Conservation (phyloP, 2,797 vertebrate genomes). For the Danio aesculapii region DNA sequence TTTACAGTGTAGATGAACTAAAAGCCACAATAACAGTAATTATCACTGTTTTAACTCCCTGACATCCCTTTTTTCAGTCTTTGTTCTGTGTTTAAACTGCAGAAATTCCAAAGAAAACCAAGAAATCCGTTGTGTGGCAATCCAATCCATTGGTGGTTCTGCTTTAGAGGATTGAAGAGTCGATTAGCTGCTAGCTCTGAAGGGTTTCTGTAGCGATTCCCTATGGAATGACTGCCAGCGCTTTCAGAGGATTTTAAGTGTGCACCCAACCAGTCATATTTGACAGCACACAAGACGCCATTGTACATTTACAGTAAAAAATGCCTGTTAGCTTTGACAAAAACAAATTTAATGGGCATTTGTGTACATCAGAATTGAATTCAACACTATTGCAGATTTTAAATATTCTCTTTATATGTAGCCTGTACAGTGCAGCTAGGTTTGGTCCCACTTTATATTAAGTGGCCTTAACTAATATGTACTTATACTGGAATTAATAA, state of each 20-base stretch:
- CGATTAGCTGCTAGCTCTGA: slow-evolving; percentile 70
- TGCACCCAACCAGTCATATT: slow-evolving; percentile 63
- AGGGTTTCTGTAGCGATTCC: slow-evolving; percentile 68
- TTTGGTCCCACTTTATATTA: no score
- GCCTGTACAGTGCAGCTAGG: not conserved
- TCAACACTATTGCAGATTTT: not conserved
- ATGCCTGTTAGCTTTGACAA: slow-evolving; percentile 55
- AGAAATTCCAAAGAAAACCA: slow-evolving; percentile 63
- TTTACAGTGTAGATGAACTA: not conserved
- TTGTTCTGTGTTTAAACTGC: slow-evolving; percentile 58
- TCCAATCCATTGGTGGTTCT: slow-evolving; percentile 72
- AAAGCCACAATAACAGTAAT: slow-evolving; percentile 1
- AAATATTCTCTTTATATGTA: not conserved
- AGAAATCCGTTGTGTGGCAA: slow-evolving; percentile 69
- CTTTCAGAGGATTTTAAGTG: slow-evolving; percentile 63
- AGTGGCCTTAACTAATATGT: no score
- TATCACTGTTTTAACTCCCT: slow-evolving; percentile 52
- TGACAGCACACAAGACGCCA: slow-evolving; percentile 55
- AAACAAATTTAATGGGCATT: not conserved
- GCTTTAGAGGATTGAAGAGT: slow-evolving; percentile 72
- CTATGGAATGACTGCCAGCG: slow-evolving; percentile 66
- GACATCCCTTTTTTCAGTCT: slow-evolving; percentile 13
- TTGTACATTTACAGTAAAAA: slow-evolving; percentile 53
- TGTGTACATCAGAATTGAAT: not conserved
- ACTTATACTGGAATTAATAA: no score